Conservation (phyloP, 2,113 vertebrate genomes). For the Colistium nudipinnis region DNA sequence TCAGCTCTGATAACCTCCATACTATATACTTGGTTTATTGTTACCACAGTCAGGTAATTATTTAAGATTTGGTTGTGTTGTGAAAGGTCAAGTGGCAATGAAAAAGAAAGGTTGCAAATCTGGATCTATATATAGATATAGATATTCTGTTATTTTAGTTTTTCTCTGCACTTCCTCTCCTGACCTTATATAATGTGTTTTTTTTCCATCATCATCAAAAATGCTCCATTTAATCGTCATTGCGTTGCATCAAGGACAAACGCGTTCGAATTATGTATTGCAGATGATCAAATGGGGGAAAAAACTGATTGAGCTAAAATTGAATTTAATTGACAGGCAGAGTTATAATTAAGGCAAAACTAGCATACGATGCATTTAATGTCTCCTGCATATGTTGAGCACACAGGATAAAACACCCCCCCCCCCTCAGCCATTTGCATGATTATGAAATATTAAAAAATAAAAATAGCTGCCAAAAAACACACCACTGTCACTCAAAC, state of each 20-base stretch:
- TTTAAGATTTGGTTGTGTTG: background rate
- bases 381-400: too few relatives aligned
- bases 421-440: background rate
- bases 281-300: slow-evolving; percentile 23
- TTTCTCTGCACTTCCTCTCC: background rate
- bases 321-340: background rate
- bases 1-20: too few relatives aligned
- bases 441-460: background rate
- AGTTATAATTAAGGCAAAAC: slow-evolving; percentile 1
- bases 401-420: too few relatives aligned
- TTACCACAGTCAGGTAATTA: background rate
- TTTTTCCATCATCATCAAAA: background rate
- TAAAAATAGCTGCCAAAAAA: background rate
- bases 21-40: background rate
- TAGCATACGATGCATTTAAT: too few relatives aligned
- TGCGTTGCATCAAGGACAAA: background rate
- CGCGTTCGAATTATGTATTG: slow-evolving; percentile 13
- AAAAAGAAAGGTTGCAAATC: too few relatives aligned
- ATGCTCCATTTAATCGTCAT: background rate
- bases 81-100: background rate
- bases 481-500: background rate
- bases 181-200: background rate
- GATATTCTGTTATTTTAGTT: too few relatives aligned
- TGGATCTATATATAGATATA: too few relatives aligned
- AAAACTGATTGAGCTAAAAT: background rate